These are phyloP conservation scores for Spodoptera picta DNA, from an alignment of 2,888 invertebrate genomes.

Conservation along the genomic window DNA sequence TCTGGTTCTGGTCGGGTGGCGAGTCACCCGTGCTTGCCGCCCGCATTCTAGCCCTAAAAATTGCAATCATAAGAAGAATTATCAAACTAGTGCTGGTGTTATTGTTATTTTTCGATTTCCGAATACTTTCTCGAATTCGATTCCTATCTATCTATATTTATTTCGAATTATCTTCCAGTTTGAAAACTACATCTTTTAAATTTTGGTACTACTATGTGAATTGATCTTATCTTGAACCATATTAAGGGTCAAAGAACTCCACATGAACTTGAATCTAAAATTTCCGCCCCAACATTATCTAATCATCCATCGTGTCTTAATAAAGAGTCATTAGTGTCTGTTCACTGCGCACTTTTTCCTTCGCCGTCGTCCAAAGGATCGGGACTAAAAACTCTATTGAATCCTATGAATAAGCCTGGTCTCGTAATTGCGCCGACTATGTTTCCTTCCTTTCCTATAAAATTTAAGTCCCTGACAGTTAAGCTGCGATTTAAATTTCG, in stretches of 20 bases:
- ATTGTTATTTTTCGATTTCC: too few relatives aligned
- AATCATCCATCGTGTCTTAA: conserved; percentile 35
- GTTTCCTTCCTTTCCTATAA: conserved; percentile 41
- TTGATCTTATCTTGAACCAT: too few relatives aligned
- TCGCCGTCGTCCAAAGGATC: conserved; percentile 44
- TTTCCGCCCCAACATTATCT: conserved; percentile 16
- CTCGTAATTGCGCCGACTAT: conserved; percentile 64
- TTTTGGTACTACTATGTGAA: too few relatives aligned
- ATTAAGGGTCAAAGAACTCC: conserved; percentile 6
- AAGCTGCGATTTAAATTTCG: conserved; percentile 7
- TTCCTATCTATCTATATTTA: too few relatives aligned
- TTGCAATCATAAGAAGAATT: too few relatives aligned
- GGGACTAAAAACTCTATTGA: conserved; percentile 37
- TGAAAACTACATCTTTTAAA: too few relatives aligned
- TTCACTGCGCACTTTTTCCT: conserved; percentile 50
- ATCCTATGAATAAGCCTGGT: conserved; percentile 61
- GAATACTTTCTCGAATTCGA: too few relatives aligned
- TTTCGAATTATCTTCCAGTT: too few relatives aligned
- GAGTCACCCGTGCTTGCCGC: too few relatives aligned
- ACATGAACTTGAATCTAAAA: background rate
- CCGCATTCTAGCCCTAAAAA: too few relatives aligned
- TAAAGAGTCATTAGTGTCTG: conserved; percentile 51
- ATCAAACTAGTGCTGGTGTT: too few relatives aligned
- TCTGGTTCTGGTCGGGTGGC: too few relatives aligned
- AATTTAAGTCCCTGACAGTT: conserved; percentile 15